Conservation (phyloP, 2,888 invertebrate genomes). For the Catocala fraxini region DNA sequence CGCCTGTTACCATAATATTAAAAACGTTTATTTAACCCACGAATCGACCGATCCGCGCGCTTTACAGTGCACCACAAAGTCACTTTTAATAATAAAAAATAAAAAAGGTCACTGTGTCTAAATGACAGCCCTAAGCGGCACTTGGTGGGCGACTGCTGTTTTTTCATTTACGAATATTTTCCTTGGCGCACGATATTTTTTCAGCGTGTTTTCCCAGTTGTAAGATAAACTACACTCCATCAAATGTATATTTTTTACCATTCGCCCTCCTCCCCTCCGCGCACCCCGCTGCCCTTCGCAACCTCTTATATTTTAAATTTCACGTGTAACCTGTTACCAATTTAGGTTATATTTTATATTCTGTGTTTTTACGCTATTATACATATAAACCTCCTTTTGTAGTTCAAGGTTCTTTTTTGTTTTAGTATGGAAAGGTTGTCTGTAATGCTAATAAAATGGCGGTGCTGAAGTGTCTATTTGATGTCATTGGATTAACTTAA, state of each 20-base stretch:
- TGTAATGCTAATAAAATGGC: neutral
- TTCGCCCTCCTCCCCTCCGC: slow-evolving; percentile 47
- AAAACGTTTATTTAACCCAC: too few species aligned
- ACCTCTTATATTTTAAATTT: slow-evolving; percentile 54
- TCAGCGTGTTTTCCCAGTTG: slow-evolving; percentile 85
- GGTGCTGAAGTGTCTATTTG: neutral
- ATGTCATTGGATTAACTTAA: too few species aligned
- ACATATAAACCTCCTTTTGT: slow-evolving; percentile 11
- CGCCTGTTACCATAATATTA: too few species aligned
- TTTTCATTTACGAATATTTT: slow-evolving; percentile 88
- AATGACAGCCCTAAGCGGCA: slow-evolving; percentile 67
- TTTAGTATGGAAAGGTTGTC: neutral
- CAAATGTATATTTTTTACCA: slow-evolving; percentile 83
- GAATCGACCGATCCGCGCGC: too few species aligned
- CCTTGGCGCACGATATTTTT: slow-evolving; percentile 85
- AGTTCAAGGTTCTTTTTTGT: neutral
- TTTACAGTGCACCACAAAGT: too few species aligned
- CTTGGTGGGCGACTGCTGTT: slow-evolving; percentile 76
- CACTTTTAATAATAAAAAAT: neutral
- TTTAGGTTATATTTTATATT: slow-evolving; percentile 45
- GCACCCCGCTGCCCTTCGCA: slow-evolving; percentile 33
- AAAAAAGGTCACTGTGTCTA: neutral
- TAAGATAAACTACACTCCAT: slow-evolving; percentile 87
- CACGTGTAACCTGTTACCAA: slow-evolving; percentile 50
- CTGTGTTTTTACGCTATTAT: slow-evolving; percentile 28